A percentile compares a stretch with the other conserved stretches of the same genome.
phyloP scores from a whole-genome alignment of 2,113 vertebrate genomes.

The Suricata suricatta region DNA sequence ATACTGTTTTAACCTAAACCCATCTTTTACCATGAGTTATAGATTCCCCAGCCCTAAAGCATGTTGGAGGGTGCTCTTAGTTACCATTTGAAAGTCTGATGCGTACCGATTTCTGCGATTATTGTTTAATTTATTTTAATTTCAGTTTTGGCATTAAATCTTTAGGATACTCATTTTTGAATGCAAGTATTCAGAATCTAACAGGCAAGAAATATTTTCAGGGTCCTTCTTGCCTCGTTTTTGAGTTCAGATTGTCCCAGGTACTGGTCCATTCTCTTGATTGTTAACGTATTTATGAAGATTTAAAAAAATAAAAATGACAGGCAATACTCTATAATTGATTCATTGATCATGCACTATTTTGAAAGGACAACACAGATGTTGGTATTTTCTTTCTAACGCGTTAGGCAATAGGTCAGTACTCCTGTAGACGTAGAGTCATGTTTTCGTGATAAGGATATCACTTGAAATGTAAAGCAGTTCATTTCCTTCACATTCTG shows the following conservation, averaged over 20 bases:
- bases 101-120: neutral
- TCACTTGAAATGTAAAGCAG: neutral
- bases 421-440: neutral
- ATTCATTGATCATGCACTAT: neutral
- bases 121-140: neutral
- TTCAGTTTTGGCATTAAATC: neutral
- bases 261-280: neutral
- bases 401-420: neutral
- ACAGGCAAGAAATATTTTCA: neutral
- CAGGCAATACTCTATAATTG: neutral
- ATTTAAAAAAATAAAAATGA: neutral
- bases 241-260: neutral
- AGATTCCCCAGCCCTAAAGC: neutral
- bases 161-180: conserved; percentile 10
- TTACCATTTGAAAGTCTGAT: neutral
- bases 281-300: neutral
- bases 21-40: neutral
- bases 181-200: neutral
- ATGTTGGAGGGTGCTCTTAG: neutral
- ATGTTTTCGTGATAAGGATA: neutral
- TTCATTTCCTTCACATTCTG: neutral
- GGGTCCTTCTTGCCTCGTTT: neutral
- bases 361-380: neutral
- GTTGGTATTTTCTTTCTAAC: neutral
- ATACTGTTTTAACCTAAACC: neutral